Conservation (phyloP, 2,888 invertebrate species). For the Athripsodes cinereus region DNA sequence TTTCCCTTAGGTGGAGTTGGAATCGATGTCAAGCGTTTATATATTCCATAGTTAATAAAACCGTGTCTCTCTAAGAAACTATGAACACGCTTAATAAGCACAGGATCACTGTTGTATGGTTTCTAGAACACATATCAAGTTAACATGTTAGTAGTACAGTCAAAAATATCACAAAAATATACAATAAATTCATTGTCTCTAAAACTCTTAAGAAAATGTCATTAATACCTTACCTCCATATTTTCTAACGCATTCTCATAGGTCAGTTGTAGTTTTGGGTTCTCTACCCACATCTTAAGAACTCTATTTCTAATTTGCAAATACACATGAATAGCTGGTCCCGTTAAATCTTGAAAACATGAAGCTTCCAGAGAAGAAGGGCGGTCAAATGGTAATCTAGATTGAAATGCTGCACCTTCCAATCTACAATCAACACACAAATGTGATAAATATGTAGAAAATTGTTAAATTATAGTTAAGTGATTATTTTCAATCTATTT, state of each 20-base stretch:
- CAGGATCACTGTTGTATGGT: conserved; percentile 90
- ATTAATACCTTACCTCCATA: conserved; percentile 58
- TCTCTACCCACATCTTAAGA: conserved; percentile 91
- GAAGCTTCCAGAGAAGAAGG: conserved; percentile 91
- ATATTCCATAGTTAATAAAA: conserved; percentile 96
- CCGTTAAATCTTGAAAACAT: conserved; percentile 87
- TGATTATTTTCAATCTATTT: no score
- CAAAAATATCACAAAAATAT: no score
- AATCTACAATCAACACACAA: no score
- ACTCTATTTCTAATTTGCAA: conserved; percentile 87
- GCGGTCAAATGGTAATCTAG: conserved; percentile 89
- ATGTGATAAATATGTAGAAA: no score
- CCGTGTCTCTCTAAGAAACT: conserved; percentile 93
- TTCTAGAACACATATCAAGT: conserved; percentile 52
- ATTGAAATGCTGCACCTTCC: conserved; percentile 92
- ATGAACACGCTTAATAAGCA: conserved; percentile 77
- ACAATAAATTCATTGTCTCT: no score
- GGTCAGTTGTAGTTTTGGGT: conserved; percentile 87
- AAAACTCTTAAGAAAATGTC: no score
- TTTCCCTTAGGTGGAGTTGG: conserved; percentile 52
- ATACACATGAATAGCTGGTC: conserved; percentile 80
- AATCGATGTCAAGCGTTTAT: conserved; percentile 74
- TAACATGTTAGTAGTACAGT: no score
- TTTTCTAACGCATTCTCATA: conserved; percentile 74
- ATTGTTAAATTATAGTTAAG: no score